Conservation (phyloP, 2,797 vertebrate species). For the Gallinago solitaria region DNA sequence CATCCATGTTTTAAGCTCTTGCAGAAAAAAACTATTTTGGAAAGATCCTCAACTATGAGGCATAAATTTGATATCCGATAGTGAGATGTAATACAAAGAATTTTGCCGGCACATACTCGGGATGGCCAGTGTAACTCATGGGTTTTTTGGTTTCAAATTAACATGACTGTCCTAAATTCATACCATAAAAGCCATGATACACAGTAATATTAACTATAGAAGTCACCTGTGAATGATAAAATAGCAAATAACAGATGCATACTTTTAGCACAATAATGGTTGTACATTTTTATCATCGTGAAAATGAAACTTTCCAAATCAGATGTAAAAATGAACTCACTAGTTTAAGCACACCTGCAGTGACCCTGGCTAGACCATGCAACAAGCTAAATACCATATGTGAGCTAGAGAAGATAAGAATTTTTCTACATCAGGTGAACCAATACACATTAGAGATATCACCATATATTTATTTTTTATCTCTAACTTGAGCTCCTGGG, state of each 20-base stretch:
- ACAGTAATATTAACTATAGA: not conserved
- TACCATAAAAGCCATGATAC: not conserved
- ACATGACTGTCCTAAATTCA: not conserved
- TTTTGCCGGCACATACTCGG: not conserved
- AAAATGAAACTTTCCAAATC: not conserved
- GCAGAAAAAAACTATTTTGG: not conserved
- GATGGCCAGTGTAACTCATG: not conserved
- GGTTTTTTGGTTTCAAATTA: not conserved
- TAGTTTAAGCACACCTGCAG: not conserved
- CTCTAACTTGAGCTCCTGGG: not conserved
- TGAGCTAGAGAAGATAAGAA: not conserved
- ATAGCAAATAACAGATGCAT: not conserved
- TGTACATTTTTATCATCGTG: not conserved
- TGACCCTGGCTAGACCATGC: not conserved
- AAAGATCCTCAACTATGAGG: not conserved
- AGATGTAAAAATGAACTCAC: not conserved
- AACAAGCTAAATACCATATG: not conserved
- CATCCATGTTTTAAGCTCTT: not conserved
- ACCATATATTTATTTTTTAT: not conserved
- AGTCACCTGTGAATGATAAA: not conserved
- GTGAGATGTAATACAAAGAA: not conserved
- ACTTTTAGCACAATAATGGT: not conserved
- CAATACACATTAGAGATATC: not conserved
- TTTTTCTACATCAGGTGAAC: not conserved
- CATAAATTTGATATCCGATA: not conserved